Base-by-base conservation (phyloP, 2,113 vertebrate genomes). In the Leucopsar rothschildi region DNA sequence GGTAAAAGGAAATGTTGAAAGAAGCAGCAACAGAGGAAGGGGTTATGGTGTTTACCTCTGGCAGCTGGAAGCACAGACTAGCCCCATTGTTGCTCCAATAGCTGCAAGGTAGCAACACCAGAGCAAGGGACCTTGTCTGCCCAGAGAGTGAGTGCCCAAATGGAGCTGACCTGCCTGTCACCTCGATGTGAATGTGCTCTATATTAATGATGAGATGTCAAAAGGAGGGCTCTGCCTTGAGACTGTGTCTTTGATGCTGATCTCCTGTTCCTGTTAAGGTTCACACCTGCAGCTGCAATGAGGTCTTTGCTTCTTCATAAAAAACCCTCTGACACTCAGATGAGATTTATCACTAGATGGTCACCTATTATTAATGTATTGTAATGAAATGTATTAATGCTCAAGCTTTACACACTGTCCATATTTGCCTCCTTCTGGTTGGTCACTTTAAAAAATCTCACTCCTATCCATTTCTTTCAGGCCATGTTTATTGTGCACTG, bases 1-100 rank as follows among this genome's bases (percentile, higher is more conserved):
- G 94, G 95, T 86, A 95, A 94, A 95, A 93, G 2, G 13, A 93
- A 88, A 92, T 12, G 60, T 31, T 2, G 11, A 77, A 86, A 69
- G 56, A 92, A 82, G 76, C 57, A 65, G 66, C 53, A 64, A 49
- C n/a, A 87, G 76, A 80, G 37, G 40, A 90, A 70, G 40, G n/a
- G 35, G 76, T 55, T 78, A 52, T 5, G 21, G 42, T 82, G 82
- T 97, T 90, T 88, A 86, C 55, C 64, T 88, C 91, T 56, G 52
- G 82, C 83, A 93, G 94, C 76, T 93, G 72, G 64, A 87, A 94
- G 42, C 70, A 84, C 64, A 61, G 37, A 39, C 29, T 5, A 2
- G 63, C 15, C 50, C 69, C 2, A 2, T 12, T 71, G 35, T 49
- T 1, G 3, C 71, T 72, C 49, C 1, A 0, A 49, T 3, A 65